A percentile compares a stretch with the other conserved stretches of the same genome.
These are phyloP conservation scores for Acromyrmex charruanus DNA, from an alignment of 1,140 invertebrate species.

Conservation along the genomic window DNA sequence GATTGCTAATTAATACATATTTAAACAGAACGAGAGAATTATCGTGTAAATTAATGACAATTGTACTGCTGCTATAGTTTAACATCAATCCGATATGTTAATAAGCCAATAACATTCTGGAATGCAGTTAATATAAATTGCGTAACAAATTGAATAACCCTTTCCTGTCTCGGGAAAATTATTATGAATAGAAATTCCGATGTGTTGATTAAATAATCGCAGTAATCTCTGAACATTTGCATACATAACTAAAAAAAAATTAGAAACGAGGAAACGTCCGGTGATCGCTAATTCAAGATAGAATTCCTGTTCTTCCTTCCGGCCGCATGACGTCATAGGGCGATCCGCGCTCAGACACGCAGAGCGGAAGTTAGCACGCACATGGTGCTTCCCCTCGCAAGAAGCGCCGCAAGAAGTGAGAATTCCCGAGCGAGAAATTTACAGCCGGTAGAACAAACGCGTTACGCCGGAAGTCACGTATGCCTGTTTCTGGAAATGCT, in stretches of 20 bases:
- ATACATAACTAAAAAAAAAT: not conserved
- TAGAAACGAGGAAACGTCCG: not conserved
- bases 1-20: not conserved
- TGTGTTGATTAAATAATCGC: slow-evolving; percentile 39
- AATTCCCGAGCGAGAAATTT: slow-evolving; percentile 25
- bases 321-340: slow-evolving; percentile 3
- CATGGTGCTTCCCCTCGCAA: slow-evolving; percentile 5
- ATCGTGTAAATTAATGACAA: slow-evolving; percentile 6
- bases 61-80: not conserved
- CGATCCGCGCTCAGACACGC: not conserved
- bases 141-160: slow-evolving; percentile 24
- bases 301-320: slow-evolving; percentile 12
- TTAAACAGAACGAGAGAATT: not conserved
- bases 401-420: slow-evolving; percentile 27
- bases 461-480: slow-evolving; percentile 10
- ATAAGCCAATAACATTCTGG: slow-evolving; percentile 6
- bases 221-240: slow-evolving; percentile 15
- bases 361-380: slow-evolving; percentile 15
- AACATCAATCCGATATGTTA: not conserved
- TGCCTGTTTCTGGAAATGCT: slow-evolving; percentile 13
- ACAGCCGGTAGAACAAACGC: slow-evolving; percentile 28
- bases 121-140: slow-evolving; percentile 29
- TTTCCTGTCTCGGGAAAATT: not conserved
- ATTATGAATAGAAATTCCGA: not conserved
- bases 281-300: slow-evolving; percentile 34